phyloP scores from a whole-genome alignment of 2,888 invertebrate species.

The Scotopteryx bipunctaria region DNA sequence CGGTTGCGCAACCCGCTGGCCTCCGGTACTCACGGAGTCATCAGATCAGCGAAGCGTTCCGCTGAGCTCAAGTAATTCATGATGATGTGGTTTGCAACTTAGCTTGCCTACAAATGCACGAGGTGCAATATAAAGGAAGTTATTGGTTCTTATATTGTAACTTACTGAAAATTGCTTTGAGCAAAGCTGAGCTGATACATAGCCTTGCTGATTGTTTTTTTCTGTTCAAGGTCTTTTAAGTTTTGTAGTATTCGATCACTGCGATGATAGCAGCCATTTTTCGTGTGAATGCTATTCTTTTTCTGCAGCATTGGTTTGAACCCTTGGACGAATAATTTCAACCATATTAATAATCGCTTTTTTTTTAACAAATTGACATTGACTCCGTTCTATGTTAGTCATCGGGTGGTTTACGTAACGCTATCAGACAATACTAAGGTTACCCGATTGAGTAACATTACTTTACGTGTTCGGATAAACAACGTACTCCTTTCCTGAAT shows the following conservation, averaged over 20 bases:
- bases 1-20: slow-evolving; percentile 40
- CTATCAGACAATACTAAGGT: slow-evolving; percentile 26
- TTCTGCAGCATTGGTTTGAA: too few relatives aligned
- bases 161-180: too few relatives aligned
- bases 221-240: too few relatives aligned
- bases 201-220: too few relatives aligned
- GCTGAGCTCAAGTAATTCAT: slow-evolving; percentile 1
- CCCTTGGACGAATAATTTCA: too few relatives aligned
- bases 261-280: too few relatives aligned
- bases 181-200: too few relatives aligned
- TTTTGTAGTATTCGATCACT: too few relatives aligned
- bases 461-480: slow-evolving; percentile 31
- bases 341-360: too few relatives aligned
- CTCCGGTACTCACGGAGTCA: slow-evolving; percentile 12
- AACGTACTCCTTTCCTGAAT: slow-evolving; percentile 14
- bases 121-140: too few relatives aligned
- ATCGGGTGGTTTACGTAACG: slow-evolving; percentile 26
- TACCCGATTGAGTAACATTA: slow-evolving; percentile 27
- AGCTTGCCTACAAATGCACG: background rate
- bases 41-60: slow-evolving; percentile 9
- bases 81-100: background rate
- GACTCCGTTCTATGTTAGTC: slow-evolving; percentile 3
- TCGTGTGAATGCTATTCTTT: too few relatives aligned
- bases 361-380: background rate
- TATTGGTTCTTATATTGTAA: too few relatives aligned